These are phyloP conservation scores for Huso huso DNA, from an alignment of 2,797 vertebrate species.

Conservation along the genomic window DNA sequence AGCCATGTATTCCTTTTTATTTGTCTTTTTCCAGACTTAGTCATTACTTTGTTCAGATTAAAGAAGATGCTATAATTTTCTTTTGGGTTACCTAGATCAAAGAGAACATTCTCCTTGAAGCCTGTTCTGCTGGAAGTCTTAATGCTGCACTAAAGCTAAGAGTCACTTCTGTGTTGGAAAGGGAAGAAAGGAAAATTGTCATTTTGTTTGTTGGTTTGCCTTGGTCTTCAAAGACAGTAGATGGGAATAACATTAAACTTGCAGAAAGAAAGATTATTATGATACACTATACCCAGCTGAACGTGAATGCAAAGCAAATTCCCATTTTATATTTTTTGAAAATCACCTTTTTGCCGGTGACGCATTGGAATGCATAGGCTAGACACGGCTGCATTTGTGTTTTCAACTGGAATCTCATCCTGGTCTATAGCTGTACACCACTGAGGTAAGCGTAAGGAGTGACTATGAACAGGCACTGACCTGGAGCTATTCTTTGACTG, in stretches of 20 bases:
- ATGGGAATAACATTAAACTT: constrained; percentile 24
- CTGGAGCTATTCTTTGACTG: no score
- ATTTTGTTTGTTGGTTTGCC: constrained; percentile 20
- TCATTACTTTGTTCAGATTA: constrained; percentile 78
- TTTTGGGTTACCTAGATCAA: constrained; percentile 73
- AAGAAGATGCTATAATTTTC: constrained; percentile 80
- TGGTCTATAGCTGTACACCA: no score
- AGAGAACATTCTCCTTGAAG: constrained; percentile 79
- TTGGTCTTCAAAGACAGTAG: constrained; percentile 34
- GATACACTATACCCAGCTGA: constrained; percentile 7
- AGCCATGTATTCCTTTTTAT: constrained; percentile 83
- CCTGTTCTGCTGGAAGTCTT: constrained; percentile 59
- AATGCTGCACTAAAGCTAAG: constrained; percentile 53
- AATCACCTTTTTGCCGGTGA: no score
- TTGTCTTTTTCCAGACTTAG: constrained; percentile 81
- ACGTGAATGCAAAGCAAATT: constrained; percentile 9
- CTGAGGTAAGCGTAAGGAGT: no score
- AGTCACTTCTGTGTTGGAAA: constrained; percentile 56
- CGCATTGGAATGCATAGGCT: no score
- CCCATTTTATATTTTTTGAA: neutral
- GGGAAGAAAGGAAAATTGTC: constrained; percentile 36
- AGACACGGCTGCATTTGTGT: no score
- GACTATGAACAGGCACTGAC: no score
- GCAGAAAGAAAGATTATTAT: constrained; percentile 20
- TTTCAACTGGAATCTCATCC: no score